Evolutionary conservation across 2,888 invertebrate species (phyloP), one percentile per base, ranked within the genome.

Genomic region (Oscheius myriophilus): DNA sequence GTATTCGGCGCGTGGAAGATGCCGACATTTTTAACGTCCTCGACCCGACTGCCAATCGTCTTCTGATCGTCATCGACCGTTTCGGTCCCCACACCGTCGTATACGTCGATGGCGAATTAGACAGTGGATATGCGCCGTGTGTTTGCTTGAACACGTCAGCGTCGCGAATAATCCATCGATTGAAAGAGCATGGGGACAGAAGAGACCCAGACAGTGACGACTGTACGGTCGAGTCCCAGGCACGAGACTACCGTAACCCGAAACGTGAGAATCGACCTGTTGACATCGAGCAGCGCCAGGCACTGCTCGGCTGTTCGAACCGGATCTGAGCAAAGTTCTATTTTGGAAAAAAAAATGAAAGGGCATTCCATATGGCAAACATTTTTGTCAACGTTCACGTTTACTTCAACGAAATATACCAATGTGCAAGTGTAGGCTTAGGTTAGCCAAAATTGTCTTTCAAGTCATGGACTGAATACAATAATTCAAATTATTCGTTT

Each of bases 141-240:
- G 67, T 67, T 67, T 67, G 67, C 67, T 67, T 33, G 52, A 67
- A n/a, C 61, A 61, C 67, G 67, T 67, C 67, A 67, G 54, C 66
- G 61, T 18, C 43, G 52, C 63, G 63, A 63, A 63, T 63, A 63
- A 63, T 63, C 63, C 63, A 18, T 7, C 33, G 33, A 3, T 33
- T 9, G 33, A 33, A 33, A 33, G 33, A 33, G 33, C 33, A 9
- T 33, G 33, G 3, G 33, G 33, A 33, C 33, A 33, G 33, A 33
- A 33, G 49, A 69, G 71, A n/a, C 46, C 46, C 25, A 71, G 71
- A 46, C 53, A 41, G 33, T 33, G 33, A 41, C 43, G 54, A 54
- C 43, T 69, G n/a, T 65, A 69, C 46, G 43, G 45, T 16, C 54
- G 51, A 41, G 53, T 72, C 45, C 46, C 53, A 39, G 67, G 23